Base-by-base conservation (phyloP, 2,888 invertebrate genomes). In the Therioaphis trifolii region DNA sequence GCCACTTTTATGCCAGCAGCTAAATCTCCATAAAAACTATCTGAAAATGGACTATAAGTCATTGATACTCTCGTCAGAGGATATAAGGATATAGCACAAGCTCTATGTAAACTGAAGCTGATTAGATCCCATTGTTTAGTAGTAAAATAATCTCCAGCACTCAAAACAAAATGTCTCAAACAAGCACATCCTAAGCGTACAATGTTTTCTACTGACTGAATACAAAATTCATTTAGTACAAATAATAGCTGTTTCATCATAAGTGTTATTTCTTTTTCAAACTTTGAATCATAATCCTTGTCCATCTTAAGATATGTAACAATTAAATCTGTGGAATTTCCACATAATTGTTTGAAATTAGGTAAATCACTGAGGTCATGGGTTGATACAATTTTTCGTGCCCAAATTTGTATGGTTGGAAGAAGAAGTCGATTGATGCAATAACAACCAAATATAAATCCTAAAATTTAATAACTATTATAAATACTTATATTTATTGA, bases 331-430 rank as follows among this genome's bases (percentile, higher is more conserved):
- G 96, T 96, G 15, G 96, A 94, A 89, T 97, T 92, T 12, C 98
- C 97, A 87, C 96, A 96, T 88, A 96, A 97, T 88, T 98, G 97
- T 88, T 97, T 97, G 88, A 97, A 97, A 89, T 96, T 97, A 86
- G 96, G 93, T 88, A 95, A 94, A 52, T 85, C 86, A 43, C 85
- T 86, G 14, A 69, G 46, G 21, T 76, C 61, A 43, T 80, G 77
- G 15, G 85, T 84, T n/a, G 79, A 90, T 27, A 86, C 85, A 84
- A 89, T 89, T 88, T 93, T 93, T 15, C 97, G 91, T 85, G 97
- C 89, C 98, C 98, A 98, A 87, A 94, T 94, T 89, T 98, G 98
- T 21, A 98, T 94, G 90, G 95, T 95, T 0, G 98, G 98, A 79
- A 98, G 90, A 11, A 98, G 89, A 77, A 98, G 90, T 88, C 97